Evolutionary conservation across 2,797 vertebrate genomes (phyloP).

Genomic region (Diplodus sargus): DNA sequence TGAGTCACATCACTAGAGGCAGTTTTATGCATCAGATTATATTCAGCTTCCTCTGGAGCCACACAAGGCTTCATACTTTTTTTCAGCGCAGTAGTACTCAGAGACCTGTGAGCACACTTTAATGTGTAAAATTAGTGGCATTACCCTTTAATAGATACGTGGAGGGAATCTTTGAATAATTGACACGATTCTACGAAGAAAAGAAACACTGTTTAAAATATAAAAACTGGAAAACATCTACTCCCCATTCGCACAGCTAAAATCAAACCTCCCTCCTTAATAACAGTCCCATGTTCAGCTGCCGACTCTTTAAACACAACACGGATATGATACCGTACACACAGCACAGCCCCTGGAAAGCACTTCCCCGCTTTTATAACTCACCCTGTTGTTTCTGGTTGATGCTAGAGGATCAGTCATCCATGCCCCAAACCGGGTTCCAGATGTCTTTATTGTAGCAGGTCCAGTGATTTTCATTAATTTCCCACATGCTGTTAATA

Average conservation of each 20-base stretch:
- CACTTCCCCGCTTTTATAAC: constrained; percentile 70
- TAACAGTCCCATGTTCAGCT: constrained; percentile 20
- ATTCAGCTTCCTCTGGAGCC: too few species aligned
- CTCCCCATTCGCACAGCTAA: background rate
- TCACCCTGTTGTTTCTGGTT: constrained; percentile 94
- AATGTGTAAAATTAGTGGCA: too few species aligned
- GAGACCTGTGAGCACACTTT: too few species aligned
- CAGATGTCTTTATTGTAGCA: constrained; percentile 96
- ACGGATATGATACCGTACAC: constrained; percentile 42
- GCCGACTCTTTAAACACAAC: constrained; percentile 23
- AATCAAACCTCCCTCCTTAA: constrained; percentile 6
- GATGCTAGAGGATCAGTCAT: constrained; percentile 96
- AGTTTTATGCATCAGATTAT: too few species aligned
- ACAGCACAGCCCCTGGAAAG: constrained; percentile 37
- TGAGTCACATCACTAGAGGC: too few species aligned
- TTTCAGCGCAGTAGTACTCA: too few species aligned
- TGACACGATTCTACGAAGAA: background rate
- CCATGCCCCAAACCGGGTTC: constrained; percentile 99
- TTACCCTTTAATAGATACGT: too few species aligned
- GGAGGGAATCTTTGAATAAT: background rate
- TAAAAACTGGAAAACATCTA: too few species aligned
- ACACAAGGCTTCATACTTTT: too few species aligned
- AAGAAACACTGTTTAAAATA: background rate
- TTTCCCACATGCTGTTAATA: constrained; percentile 96
- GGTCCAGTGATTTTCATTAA: constrained; percentile 99